Evolutionary conservation across 53 echinoderm and acorn worm genomes (phyloP).

Genomic region (Pentamera pediparva): DNA sequence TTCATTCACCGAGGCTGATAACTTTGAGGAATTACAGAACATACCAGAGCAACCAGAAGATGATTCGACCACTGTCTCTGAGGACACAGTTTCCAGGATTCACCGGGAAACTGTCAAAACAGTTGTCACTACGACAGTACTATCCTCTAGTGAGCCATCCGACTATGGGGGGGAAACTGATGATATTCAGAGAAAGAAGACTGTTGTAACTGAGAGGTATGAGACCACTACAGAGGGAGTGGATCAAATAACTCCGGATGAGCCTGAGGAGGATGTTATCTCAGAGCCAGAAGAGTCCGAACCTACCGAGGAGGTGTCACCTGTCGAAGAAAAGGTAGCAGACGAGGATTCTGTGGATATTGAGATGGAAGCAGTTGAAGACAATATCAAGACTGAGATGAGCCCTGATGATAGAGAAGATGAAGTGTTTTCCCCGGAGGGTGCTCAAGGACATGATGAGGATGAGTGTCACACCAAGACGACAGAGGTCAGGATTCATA

Average conservation of each 20-base stretch:
- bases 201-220: conserved; percentile 7
- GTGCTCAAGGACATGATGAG: neutral
- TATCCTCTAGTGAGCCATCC: neutral
- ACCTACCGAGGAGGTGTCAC: neutral
- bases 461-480: neutral
- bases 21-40: conserved; percentile 28
- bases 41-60: conserved; percentile 37
- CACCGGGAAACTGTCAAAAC: conserved; percentile 2
- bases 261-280: neutral
- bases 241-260: neutral
- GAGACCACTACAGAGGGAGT: neutral
- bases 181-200: conserved; percentile 21
- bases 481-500: conserved; percentile 21
- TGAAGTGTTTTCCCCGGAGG: neutral
- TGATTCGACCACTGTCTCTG: conserved; percentile 6
- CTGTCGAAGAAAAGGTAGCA: neutral
- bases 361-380: conserved; percentile 28
- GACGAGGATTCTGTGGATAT: conserved; percentile 11
- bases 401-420: conserved; percentile 13
- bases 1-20: neutral
- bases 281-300: neutral
- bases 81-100: neutral
- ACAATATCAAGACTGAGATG: conserved; percentile 22
- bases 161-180: conserved; percentile 21
- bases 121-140: conserved; percentile 6